These are phyloP conservation scores for Hirtodrosophila trivittata DNA, from an alignment of 2,888 invertebrate species.

Conservation along the genomic window DNA sequence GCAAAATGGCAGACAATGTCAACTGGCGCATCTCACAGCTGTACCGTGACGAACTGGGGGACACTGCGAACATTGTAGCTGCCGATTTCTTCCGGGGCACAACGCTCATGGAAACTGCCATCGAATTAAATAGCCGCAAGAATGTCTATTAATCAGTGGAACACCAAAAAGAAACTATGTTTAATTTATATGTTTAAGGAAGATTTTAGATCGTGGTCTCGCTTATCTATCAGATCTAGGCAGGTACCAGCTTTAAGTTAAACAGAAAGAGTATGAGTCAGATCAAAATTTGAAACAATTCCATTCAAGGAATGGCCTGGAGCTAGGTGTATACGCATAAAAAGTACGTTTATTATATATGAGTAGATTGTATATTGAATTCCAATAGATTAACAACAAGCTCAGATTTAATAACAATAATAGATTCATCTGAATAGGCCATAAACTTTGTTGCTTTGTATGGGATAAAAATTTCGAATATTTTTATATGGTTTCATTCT, in stretches of 20 bases:
- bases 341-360: not conserved
- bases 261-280: too few species aligned
- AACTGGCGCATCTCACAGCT: constrained; percentile 87
- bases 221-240: too few species aligned
- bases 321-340: constrained; percentile 1
- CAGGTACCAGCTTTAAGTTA: too few species aligned
- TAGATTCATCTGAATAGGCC: constrained; percentile 42
- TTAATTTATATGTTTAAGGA: too few species aligned
- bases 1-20: constrained; percentile 87
- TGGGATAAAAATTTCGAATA: not conserved
- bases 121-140: constrained; percentile 81
- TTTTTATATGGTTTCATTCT: constrained; percentile 2
- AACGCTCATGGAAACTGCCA: constrained; percentile 85
- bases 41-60: constrained; percentile 85
- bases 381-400: too few species aligned
- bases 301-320: too few species aligned
- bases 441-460: constrained; percentile 12
- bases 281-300: too few species aligned
- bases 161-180: too few species aligned
- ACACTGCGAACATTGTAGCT: constrained; percentile 86
- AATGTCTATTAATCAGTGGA: constrained; percentile 19
- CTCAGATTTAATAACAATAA: constrained; percentile 33
- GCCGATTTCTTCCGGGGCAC: constrained; percentile 87
- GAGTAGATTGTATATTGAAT: too few species aligned
- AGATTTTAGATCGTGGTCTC: too few species aligned